Evolutionary conservation across 1,140 invertebrate species (phyloP).

Genomic region (Euwallacea similis): DNA sequence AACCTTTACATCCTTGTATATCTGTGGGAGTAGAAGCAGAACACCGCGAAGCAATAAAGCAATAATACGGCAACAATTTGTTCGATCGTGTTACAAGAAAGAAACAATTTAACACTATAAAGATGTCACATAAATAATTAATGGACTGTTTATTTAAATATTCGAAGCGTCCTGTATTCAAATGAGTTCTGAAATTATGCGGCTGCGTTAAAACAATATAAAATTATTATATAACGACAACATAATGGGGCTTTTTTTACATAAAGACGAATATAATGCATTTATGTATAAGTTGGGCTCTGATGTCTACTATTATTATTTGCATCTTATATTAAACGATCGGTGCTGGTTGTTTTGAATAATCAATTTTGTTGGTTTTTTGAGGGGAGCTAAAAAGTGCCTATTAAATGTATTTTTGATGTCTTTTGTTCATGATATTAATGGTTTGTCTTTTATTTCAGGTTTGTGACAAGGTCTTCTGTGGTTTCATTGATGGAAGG

Average conservation of each 20-base stretch:
- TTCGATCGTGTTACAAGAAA: conserved; percentile 21
- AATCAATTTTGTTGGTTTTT: not conserved
- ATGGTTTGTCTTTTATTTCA: too few species aligned
- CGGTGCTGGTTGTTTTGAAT: not conserved
- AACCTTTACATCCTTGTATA: conserved; percentile 7
- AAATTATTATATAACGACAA: conserved; percentile 38
- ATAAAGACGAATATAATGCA: conserved; percentile 18
- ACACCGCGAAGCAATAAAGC: conserved; percentile 14
- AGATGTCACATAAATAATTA: conserved; percentile 39
- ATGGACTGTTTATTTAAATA: conserved; percentile 36
- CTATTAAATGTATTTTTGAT: too few species aligned
- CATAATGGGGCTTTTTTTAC: conserved; percentile 28
- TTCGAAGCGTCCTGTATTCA: conserved; percentile 31
- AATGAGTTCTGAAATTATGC: conserved; percentile 30
- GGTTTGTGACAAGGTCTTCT: too few species aligned
- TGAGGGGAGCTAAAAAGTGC: not conserved
- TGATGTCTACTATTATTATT: too few species aligned
- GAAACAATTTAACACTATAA: conserved; percentile 38
- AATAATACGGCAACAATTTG: conserved; percentile 26
- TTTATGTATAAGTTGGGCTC: conserved; percentile 25
- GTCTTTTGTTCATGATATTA: too few species aligned
- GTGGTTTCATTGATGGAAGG: too few species aligned
- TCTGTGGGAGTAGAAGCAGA: conserved; percentile 2
- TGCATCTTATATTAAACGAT: too few species aligned
- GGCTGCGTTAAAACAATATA: conserved; percentile 36